Base-by-base conservation (phyloP, 2,888 invertebrate species). In the Pyrochroa serraticornis region DNA sequence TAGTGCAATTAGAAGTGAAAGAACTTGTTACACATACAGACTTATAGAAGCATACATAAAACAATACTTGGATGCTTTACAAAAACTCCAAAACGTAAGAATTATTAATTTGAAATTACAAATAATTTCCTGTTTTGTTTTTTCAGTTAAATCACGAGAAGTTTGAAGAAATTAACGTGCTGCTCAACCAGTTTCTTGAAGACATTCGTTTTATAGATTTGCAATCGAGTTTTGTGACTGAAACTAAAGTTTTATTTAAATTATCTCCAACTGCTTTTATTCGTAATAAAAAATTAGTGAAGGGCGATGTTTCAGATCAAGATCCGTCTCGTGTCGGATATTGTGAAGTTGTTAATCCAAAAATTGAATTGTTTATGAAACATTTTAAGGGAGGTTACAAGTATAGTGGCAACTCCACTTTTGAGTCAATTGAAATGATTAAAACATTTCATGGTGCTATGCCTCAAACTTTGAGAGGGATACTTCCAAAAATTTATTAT, bases 301-400 rank as follows among this genome's bases (percentile, higher is more conserved):
- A 44, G 31, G 39, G 5, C 10, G 22, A 22, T 1, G 48, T 41
- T 32, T 42, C 22, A 41, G 14, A 38, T 31, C 22, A 7, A 22
- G 32, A 38, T 9, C 45, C 39, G 8, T 12, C 57, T 5, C 58
- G 69, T 46, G 58, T 71, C 10, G 61, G 62, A 6, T 70, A 66
- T 35, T 68, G 63, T 36, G 71, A 71, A 60, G 62, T 62, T 5
- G 62, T 69, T 9, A 57, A 63, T 7, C 71, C 71, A 0, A 69
- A 64, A 66, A 65, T 69, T 42, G 67, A 69, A 58, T 60, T 61
- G 1, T 45, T 65, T 6, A 35, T 71, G 31, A 36, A 45, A 9
- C 58, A 56, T 48, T 61, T 67, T 37, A 62, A 49, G 36, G 62
- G 36, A 8, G 32, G 52, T 9, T 63, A 66, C 13, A 61, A 60